Evolutionary conservation across 1,140 invertebrate species (phyloP).

Genomic region (Anastrepha obliqua): DNA sequence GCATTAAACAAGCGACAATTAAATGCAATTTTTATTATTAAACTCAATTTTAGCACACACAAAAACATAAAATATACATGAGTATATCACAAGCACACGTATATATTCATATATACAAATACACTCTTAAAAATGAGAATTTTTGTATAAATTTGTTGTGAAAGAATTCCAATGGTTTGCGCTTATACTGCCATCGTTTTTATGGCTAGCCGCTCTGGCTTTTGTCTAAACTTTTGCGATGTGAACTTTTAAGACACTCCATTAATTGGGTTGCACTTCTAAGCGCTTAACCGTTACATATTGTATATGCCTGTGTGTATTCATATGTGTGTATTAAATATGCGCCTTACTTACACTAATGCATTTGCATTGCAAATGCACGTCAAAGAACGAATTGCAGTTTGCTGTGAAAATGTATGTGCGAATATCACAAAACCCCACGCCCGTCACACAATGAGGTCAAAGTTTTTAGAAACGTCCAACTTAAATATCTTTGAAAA

Average conservation of each 20-base stretch:
- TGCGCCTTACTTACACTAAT: background rate
- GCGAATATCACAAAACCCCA: background rate
- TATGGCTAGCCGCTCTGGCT: background rate
- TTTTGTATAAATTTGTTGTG: background rate
- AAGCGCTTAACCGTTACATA: background rate
- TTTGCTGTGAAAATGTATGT: background rate
- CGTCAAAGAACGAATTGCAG: slow-evolving; percentile 5
- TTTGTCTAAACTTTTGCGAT: slow-evolving; percentile 35
- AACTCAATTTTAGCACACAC: background rate
- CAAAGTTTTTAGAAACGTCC: slow-evolving; percentile 23
- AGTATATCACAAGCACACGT: too few species aligned
- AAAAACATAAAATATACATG: too few species aligned
- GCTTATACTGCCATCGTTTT: slow-evolving; percentile 11
- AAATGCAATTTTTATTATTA: background rate
- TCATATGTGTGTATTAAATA: background rate
- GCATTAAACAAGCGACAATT: background rate
- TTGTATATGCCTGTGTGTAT: background rate
- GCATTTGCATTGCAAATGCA: slow-evolving; percentile 1
- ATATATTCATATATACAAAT: background rate
- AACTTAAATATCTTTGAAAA: background rate
- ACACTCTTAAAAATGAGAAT: background rate
- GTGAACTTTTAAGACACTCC: slow-evolving; percentile 29
- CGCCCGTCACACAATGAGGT: slow-evolving; percentile 33
- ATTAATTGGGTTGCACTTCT: slow-evolving; percentile 50
- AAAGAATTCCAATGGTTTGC: slow-evolving; percentile 6